Evolutionary conservation across 2,888 invertebrate species (phyloP), one percentile per base, ranked within the genome.

Genomic region (Resseliella maxima): DNA sequence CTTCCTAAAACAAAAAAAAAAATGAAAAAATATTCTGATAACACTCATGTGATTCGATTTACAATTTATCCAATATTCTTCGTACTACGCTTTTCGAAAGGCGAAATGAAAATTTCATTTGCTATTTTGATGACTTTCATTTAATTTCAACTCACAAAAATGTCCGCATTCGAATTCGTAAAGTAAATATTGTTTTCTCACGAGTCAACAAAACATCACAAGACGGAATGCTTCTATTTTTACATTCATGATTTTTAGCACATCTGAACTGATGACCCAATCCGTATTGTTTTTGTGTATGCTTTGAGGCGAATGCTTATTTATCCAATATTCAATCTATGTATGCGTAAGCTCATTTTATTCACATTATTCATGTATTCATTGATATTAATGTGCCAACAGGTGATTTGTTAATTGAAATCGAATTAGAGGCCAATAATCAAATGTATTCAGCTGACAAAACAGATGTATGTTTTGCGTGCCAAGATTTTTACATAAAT

Each of bases 231-330:
- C 31, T 72, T 72, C 72, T 72, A 72, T 72, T 72, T 72, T 72
- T 72, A 72, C 6, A 72, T 72, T 0, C 31, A 72, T 72, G 31
- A 72, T 72, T 72, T 72, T 72, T 72, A 31, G 31, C 72, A 72
- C 31, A 35, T 72, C 72, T 72, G 72, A 21, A 31, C 35, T 72
- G 15, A 31, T 72, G 72, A 31, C 15, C 59, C 59, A 72, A 2
- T 35, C 72, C 35, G 31, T 59, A 15, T 31, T 8, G 31, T 59
- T 59, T 12, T 2, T 59, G 27, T 59, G 2, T 18, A 18, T 50
- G 10, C 15, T 18, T 59, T 59, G 24, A 59, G 31, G 31, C 31
- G 15, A 12, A 35, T 72, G 31, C 31, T 35, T 35, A 3, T 72
- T 72, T 35, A 31, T 35, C 31, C 15, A 12, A 31, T 31, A 12